Percentiles rank a stretch among this genome's conserved stretches.
phyloP scores from a whole-genome alignment of 92 coral and sea anemone genomes.

The Epizoanthus scotinus region DNA sequence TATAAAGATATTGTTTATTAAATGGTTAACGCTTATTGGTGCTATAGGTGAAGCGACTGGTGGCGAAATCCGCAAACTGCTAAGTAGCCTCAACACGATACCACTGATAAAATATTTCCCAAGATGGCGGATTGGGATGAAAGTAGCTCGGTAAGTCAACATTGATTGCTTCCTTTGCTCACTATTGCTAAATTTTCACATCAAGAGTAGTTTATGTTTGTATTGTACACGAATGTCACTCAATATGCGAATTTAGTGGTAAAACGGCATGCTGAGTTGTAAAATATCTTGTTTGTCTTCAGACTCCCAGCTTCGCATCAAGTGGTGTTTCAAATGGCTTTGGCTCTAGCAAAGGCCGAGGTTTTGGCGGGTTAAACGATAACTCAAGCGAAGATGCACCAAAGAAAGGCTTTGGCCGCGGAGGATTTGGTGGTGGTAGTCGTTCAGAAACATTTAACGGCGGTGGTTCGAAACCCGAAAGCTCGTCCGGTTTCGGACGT shows the following conservation, averaged over 20 bases:
- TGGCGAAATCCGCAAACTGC: background rate
- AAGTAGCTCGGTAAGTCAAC: constrained; percentile 6
- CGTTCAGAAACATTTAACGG: constrained; percentile 52
- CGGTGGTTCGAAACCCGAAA: background rate
- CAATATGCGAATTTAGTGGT: no score
- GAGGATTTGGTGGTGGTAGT: constrained; percentile 50
- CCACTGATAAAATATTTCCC: background rate
- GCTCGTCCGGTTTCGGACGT: constrained; percentile 38
- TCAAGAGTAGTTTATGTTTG: no score
- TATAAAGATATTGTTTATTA: background rate
- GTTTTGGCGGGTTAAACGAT: constrained; percentile 38
- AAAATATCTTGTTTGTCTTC: no score
- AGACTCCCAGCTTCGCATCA: constrained; percentile 39
- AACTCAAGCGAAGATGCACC: constrained; percentile 43
- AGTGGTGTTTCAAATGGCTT: constrained; percentile 47
- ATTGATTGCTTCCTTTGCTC: background rate
- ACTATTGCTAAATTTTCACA: background rate
- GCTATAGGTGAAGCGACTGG: background rate
- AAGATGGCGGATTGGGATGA: constrained; percentile 46
- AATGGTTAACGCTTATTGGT: background rate
- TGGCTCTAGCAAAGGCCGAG: constrained; percentile 55
- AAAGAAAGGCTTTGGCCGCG: constrained; percentile 74
- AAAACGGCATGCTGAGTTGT: no score
- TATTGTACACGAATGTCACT: no score
- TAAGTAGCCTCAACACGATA: background rate